phyloP scores from a whole-genome alignment of 2,888 invertebrate species.

The Scaptomyza caliginosa region DNA sequence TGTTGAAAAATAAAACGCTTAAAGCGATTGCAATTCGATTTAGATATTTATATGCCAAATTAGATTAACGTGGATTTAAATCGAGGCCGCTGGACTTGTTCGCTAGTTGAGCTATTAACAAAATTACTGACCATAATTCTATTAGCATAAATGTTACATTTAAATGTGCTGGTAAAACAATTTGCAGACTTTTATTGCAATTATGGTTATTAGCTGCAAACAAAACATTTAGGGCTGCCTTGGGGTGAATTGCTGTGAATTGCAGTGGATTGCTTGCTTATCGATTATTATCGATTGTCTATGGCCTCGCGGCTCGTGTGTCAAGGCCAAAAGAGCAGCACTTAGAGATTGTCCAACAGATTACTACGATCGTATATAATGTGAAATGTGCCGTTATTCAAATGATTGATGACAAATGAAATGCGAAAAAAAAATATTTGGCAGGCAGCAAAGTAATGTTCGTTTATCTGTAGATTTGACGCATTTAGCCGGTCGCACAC shows the following conservation, averaged over 20 bases:
- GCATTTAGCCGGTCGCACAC: constrained; percentile 34
- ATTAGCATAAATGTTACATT: constrained; percentile 64
- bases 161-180: constrained; percentile 48
- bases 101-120: constrained; percentile 38
- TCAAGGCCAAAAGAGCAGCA: constrained; percentile 49
- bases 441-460: constrained; percentile 27
- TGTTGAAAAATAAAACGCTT: constrained; percentile 24
- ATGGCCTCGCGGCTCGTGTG: constrained; percentile 16
- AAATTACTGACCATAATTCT: constrained; percentile 58
- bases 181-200: constrained; percentile 36
- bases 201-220: constrained; percentile 23
- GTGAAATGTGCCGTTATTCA: constrained; percentile 21
- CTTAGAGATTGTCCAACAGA: background rate
- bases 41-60: constrained; percentile 16
- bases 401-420: constrained; percentile 48
- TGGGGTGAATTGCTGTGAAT: background rate
- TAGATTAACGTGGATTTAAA: background rate
- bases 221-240: constrained; percentile 19
- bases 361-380: constrained; percentile 8
- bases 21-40: constrained; percentile 39
- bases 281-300: constrained; percentile 24
- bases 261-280: constrained; percentile 7
- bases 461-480: constrained; percentile 12
- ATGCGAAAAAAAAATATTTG: constrained; percentile 14
- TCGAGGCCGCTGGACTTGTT: constrained; percentile 9